Base-by-base conservation (phyloP, 2,113 vertebrate genomes). In the Jacana jacana region DNA sequence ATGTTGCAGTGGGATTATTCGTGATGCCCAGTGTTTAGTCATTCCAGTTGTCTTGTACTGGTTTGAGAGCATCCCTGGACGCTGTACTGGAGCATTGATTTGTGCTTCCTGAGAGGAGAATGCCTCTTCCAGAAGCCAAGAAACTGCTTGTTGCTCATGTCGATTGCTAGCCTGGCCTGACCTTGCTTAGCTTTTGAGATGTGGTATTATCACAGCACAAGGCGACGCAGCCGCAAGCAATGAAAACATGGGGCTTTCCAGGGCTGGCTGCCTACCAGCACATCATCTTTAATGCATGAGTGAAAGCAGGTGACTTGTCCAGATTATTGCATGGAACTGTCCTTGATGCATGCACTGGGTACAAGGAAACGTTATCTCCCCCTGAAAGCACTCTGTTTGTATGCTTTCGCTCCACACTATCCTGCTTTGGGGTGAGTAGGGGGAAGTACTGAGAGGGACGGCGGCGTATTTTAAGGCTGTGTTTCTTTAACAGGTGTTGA, bases 251-350 rank as follows among this genome's bases (percentile, higher is more conserved):
- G 85, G 68, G 70, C 28, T 91, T 96, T 88, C 77, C 86, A 88
- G 72, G 60, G 35, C 2, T 94, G 95, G 87, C 87, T 75, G 75
- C 88, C 88, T 89, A 24, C 81, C 84, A 89, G 76, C 87, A 72
- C 66, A 1, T 85, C 77, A 76, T 85, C 83, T 87, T 89, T 89
- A 87, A 92, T 86, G 66, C 80, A 84, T 75, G 79, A 94, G 48
- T 22, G 49, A 93, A 42, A 94, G 72, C 84, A 94, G 87, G 85
- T 91, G 88, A 91, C 76, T 81, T 96, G 31, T 3, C 78, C 78
- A 65, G 8, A 82, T 24, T 42, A 7, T n/a, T 81, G 54, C 77
- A 20, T 27, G 39, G 89, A 48, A 33, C 61, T 2, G 2, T 42
- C 86, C 39, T n/a, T 48, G 70, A 17, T 77, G 64, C 7, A 2